Evolutionary conservation across 2,888 invertebrate species (phyloP).

Genomic region (Noctua janthe): DNA sequence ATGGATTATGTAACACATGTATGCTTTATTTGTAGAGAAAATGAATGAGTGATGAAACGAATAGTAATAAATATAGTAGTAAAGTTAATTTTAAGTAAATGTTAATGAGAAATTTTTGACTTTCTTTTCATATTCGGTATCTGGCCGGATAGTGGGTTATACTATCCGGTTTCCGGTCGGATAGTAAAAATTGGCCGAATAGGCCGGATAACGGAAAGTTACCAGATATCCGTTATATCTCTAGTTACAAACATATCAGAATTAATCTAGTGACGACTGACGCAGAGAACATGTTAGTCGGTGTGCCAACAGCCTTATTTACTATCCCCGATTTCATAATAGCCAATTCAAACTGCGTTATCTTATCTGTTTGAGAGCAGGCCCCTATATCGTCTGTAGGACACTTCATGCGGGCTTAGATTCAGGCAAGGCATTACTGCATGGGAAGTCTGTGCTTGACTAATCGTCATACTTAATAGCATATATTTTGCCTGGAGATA

Average conservation of each 20-base stretch:
- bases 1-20: constrained; percentile 23
- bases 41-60: not conserved
- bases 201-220: no score
- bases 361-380: constrained; percentile 66
- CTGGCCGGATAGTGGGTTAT: no score
- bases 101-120: no score
- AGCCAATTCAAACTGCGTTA: constrained; percentile 63
- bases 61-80: no score
- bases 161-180: no score
- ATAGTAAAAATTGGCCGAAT: no score
- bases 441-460: constrained; percentile 20
- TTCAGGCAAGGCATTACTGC: constrained; percentile 41
- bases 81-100: no score
- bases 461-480: not conserved
- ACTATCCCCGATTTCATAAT: constrained; percentile 60
- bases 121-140: no score
- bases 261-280: not conserved
- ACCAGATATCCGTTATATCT: no score
- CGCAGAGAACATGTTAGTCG: constrained; percentile 2
- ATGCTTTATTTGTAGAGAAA: not conserved
- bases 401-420: constrained; percentile 59
- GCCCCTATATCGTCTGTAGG: constrained; percentile 55
- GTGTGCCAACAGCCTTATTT: constrained; percentile 54
- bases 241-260: constrained; percentile 1
- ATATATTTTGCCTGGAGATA: not conserved